Base-by-base conservation (phyloP, 2,888 invertebrate genomes). In the Caenorhabditis panamensis region DNA sequence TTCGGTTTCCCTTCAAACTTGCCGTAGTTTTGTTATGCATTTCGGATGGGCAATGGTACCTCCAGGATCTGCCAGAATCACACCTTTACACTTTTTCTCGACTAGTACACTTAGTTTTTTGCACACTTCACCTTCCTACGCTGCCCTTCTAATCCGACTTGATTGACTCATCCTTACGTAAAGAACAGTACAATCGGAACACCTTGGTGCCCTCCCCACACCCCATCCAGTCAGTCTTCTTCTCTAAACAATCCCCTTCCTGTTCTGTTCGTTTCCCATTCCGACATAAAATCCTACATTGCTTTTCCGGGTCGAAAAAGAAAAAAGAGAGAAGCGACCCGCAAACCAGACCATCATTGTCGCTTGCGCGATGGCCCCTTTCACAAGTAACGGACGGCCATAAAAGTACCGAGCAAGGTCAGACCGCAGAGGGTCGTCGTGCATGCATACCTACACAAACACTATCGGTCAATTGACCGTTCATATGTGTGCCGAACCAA, bases 341-440 rank as follows among this genome's bases (percentile, higher is more conserved):
- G 37, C 41, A 4, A 9, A 4, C 31, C 54, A 31, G 24, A 36
- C 41, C 37, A 44, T 20, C 41, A 44, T 44, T 36, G 22, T 56
- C 61, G n/a, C 62, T 36, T 62, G 64, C 72, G 41, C 53, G 47
- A 63, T 64, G 64, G 72, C 64, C 75, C 75, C 61, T 66, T 66
- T 73, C 73, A 73, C 73, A 75, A 58, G 54, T 66, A 75, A 75
- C 75, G 75, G 58, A 61, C 61, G 61, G 75, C 75, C 75, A 66
- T 75, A 66, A 66, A 75, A 75, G 75, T 66, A 61, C 56, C 75
- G 75, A 75, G 75, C 75, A 75, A 75, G 75, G 75, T 75, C 75
- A 75, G 41, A 44, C 59, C n/a, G 24, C 11, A 13, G 16, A 5
- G 44, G 64, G 62, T 36, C 49, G 59, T 28, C 56, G 47, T 62